These are phyloP conservation scores for Danio albolineatus DNA, from an alignment of 2,797 vertebrate species.

Conservation along the genomic window DNA sequence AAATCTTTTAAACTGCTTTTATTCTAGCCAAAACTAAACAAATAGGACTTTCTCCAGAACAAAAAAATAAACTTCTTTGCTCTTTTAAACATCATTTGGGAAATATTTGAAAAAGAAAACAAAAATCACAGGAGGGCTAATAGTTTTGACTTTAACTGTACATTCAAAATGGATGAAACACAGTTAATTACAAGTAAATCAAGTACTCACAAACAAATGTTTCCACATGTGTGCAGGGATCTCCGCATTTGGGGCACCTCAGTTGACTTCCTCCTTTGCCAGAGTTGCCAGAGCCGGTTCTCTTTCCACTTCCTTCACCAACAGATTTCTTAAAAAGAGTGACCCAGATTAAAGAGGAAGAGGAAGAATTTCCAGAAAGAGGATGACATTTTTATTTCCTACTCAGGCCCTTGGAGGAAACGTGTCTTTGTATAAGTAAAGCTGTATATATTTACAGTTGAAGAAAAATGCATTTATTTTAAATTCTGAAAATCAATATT, in stretches of 20 bases:
- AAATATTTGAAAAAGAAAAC: no score
- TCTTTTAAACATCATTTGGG: no score
- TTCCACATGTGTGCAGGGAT: conserved; percentile 89
- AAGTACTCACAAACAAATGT: conserved; percentile 89
- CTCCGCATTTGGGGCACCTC: conserved; percentile 89
- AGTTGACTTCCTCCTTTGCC: conserved; percentile 89
- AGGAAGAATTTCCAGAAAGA: not conserved
- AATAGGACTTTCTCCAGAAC: no score
- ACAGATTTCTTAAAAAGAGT: conserved; percentile 78
- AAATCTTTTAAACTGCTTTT: no score
- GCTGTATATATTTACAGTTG: not conserved
- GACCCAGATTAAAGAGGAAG: not conserved
- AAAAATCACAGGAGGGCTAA: no score
- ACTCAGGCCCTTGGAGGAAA: not conserved
- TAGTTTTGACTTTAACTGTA: no score
- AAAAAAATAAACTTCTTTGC: no score
- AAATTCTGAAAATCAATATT: no score
- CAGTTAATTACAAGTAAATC: conserved; percentile 41
- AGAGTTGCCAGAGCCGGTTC: conserved; percentile 81
- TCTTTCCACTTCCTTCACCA: conserved; percentile 76
- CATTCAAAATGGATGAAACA: not conserved
- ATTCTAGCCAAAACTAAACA: no score
- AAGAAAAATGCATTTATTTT: no score
- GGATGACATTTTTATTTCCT: not conserved
- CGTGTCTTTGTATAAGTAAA: not conserved